Conservation (phyloP, 2,797 vertebrate genomes). For the Paedocypris micromegethes region DNA sequence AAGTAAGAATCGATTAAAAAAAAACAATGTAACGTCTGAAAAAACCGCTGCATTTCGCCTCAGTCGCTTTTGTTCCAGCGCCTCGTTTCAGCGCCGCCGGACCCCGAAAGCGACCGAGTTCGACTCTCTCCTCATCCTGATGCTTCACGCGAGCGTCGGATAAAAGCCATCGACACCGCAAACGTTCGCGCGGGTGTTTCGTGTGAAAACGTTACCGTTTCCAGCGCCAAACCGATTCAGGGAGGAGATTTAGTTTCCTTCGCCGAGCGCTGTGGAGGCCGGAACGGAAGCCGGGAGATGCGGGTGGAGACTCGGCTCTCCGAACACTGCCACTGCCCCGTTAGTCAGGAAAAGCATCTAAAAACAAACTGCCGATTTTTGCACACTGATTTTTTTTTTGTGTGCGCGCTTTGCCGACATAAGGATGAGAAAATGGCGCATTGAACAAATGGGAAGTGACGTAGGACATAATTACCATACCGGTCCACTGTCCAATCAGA, state of each 20-base stretch:
- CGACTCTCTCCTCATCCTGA: slow-evolving; percentile 26
- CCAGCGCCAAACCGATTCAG: slow-evolving; percentile 40
- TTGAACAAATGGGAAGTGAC: slow-evolving; percentile 88
- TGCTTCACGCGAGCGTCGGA: too few species aligned
- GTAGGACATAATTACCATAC: slow-evolving; percentile 79
- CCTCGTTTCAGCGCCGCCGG: neutral
- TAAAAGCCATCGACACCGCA: neutral
- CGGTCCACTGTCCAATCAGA: slow-evolving; percentile 72
- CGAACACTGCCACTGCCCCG: slow-evolving; percentile 14
- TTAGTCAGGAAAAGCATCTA: slow-evolving; percentile 5
- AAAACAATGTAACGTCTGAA: too few species aligned
- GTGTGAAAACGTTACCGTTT: slow-evolving; percentile 46
- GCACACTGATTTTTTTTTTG: slow-evolving; percentile 59
- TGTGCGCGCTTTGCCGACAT: slow-evolving; percentile 35
- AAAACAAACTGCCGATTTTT: slow-evolving; percentile 4
- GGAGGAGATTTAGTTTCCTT: slow-evolving; percentile 54
- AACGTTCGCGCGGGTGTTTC: slow-evolving; percentile 18
- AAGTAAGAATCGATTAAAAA: too few species aligned
- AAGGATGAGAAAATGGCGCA: slow-evolving; percentile 92
- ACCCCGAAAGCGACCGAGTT: neutral
- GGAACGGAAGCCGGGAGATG: slow-evolving; percentile 31
- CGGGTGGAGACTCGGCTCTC: slow-evolving; percentile 12
- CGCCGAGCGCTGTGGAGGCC: slow-evolving; percentile 56
- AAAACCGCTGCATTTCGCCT: too few species aligned
- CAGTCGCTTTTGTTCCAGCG: neutral